phyloP scores from a whole-genome alignment of 2,113 vertebrate genomes.

The Hippoglossus stenolepis region DNA sequence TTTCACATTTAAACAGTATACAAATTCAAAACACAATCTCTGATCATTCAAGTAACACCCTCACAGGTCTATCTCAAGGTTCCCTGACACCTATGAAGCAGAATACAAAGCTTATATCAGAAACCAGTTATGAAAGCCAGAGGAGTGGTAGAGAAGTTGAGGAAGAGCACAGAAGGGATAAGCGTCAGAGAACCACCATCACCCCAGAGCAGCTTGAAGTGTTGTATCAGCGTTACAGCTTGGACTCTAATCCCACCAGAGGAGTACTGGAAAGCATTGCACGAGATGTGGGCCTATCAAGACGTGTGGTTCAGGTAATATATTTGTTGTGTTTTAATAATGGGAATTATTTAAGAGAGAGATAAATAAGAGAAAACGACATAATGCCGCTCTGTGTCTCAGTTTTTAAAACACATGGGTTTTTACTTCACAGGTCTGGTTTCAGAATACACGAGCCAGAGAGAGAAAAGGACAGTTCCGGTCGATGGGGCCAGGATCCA shows the following conservation, averaged over 20 bases:
- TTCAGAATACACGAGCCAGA: constrained; percentile 97
- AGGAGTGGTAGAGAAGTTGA: constrained; percentile 86
- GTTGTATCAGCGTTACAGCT: constrained; percentile 96
- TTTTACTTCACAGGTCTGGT: constrained; percentile 87
- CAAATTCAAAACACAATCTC: constrained; percentile 73
- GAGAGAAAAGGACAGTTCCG: constrained; percentile 98
- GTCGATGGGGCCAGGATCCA: constrained; percentile 88
- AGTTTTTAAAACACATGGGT: constrained; percentile 11
- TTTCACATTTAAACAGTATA: constrained; percentile 74
- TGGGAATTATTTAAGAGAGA: neutral
- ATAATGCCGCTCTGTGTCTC: neutral
- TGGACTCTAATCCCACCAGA: constrained; percentile 97
- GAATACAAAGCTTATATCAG: constrained; percentile 92
- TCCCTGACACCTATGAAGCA: constrained; percentile 91
- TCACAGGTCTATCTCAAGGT: constrained; percentile 85
- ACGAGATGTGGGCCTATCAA: constrained; percentile 96
- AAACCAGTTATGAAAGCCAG: constrained; percentile 86
- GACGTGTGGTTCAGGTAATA: constrained; percentile 92
- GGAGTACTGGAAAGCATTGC: constrained; percentile 98
- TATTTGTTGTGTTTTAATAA: constrained; percentile 1
- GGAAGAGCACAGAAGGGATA: constrained; percentile 95
- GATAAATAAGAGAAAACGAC: neutral
- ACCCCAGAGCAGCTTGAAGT: constrained; percentile 98
- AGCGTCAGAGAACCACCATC: constrained; percentile 96
- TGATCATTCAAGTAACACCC: constrained; percentile 61